Evolutionary conservation across 2,888 invertebrate genomes (phyloP).

Genomic region (Micoletzkya japonica): DNA sequence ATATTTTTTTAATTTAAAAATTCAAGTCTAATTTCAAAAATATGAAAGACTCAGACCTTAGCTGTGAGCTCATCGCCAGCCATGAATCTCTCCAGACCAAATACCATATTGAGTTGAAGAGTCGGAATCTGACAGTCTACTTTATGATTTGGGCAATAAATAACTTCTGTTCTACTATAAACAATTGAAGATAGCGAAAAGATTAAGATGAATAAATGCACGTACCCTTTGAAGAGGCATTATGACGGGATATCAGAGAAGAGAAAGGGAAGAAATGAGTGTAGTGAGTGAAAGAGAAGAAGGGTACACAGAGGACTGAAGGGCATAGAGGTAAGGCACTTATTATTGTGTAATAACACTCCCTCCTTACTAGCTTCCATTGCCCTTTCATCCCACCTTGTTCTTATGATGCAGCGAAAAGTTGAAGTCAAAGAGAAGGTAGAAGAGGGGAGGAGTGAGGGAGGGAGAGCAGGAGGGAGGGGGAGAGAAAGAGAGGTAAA

Average conservation of each 20-base stretch:
- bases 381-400: too few relatives aligned
- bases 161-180: too few relatives aligned
- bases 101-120: constrained; percentile 56
- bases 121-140: constrained; percentile 63
- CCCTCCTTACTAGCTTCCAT: too few relatives aligned
- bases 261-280: neutral
- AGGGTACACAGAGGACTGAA: neutral
- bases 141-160: too few relatives aligned
- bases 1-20: too few relatives aligned
- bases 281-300: neutral
- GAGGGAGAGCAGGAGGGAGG: neutral
- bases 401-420: too few relatives aligned
- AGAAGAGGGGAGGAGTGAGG: neutral
- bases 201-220: too few relatives aligned
- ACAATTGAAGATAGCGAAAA: too few relatives aligned
- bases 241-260: neutral
- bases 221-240: constrained; percentile 25
- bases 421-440: too few relatives aligned
- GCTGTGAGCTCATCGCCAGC: constrained; percentile 57
- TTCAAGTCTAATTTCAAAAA: constrained; percentile 2
- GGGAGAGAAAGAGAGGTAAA: neutral
- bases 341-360: too few relatives aligned
- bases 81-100: constrained; percentile 51
- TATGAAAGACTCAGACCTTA: constrained; percentile 34
- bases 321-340: neutral